Conservation (phyloP, 1,140 invertebrate genomes). For the Ceratosolen solmsi region DNA sequence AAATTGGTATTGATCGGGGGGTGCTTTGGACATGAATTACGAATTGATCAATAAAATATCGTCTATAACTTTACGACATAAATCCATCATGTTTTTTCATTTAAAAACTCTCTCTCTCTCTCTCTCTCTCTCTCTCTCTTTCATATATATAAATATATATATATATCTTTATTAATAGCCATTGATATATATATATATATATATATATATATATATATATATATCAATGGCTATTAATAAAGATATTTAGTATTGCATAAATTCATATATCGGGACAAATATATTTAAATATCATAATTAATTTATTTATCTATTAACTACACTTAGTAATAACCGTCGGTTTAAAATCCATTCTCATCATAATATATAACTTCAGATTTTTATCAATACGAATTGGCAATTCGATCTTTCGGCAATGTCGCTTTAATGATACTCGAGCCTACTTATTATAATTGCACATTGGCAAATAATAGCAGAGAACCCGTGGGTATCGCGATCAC, state of each 20-base stretch:
- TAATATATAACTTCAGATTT: background rate
- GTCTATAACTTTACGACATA: background rate
- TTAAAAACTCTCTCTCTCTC: background rate
- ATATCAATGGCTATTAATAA: no score
- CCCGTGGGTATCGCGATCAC: background rate
- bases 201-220: no score
- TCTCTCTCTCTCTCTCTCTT: no score
- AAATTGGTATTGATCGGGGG: constrained; percentile 26
- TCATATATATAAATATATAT: background rate
- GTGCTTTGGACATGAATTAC: constrained; percentile 1
- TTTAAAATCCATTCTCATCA: background rate
- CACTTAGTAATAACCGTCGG: background rate
- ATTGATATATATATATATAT: no score
- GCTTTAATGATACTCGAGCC: background rate
- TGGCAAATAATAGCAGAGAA: background rate
- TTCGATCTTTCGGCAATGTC: background rate
- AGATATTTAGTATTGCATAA: background rate
- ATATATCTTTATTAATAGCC: background rate
- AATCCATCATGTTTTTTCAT: constrained; percentile 1
- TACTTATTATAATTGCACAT: background rate
- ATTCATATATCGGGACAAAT: background rate
- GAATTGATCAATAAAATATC: constrained; percentile 18
- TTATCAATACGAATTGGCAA: no score
- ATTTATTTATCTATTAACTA: background rate
- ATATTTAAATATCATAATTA: background rate